Percentiles rank a stretch among this genome's conserved stretches.
phyloP scores from a whole-genome alignment of 2,888 invertebrate genomes.

The Augochlorella aurata region DNA sequence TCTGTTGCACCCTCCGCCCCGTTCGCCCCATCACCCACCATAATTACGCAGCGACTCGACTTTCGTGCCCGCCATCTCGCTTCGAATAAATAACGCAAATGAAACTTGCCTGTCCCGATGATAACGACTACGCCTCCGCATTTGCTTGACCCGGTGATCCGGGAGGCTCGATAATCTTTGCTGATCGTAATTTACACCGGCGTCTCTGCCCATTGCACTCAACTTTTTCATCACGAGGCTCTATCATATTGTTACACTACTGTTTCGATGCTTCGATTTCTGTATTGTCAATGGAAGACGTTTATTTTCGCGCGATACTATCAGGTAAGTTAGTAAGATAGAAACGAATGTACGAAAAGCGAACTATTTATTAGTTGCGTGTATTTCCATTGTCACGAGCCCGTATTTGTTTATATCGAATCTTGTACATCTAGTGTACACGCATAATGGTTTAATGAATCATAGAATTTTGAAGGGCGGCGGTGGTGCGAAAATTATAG shows the following conservation, averaged over 20 bases:
- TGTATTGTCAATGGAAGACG: no score
- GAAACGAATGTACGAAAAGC: not conserved
- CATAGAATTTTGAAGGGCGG: not conserved
- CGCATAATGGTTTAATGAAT: slow-evolving; percentile 5
- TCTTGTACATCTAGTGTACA: not conserved
- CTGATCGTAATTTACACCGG: slow-evolving; percentile 5
- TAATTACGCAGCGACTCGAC: slow-evolving; percentile 68
- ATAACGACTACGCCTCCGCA: slow-evolving; percentile 69
- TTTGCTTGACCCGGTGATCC: slow-evolving; percentile 59
- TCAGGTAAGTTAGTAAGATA: no score
- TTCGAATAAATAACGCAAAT: slow-evolving; percentile 78
- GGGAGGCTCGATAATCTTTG: not conserved
- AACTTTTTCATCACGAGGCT: not conserved
- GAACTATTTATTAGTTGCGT: not conserved
- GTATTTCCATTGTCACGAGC: no score
- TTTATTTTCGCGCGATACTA: no score
- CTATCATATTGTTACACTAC: not conserved
- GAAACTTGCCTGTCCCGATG: slow-evolving; percentile 75
- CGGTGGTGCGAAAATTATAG: not conserved
- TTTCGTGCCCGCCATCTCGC: slow-evolving; percentile 52
- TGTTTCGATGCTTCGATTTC: not conserved
- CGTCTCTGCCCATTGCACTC: not conserved
- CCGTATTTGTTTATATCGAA: not conserved
- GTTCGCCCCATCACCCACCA: slow-evolving; percentile 53
- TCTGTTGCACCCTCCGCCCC: slow-evolving; percentile 58